Evolutionary conservation across 1,140 invertebrate genomes (phyloP).

Genomic region (Archivesica marissinica): DNA sequence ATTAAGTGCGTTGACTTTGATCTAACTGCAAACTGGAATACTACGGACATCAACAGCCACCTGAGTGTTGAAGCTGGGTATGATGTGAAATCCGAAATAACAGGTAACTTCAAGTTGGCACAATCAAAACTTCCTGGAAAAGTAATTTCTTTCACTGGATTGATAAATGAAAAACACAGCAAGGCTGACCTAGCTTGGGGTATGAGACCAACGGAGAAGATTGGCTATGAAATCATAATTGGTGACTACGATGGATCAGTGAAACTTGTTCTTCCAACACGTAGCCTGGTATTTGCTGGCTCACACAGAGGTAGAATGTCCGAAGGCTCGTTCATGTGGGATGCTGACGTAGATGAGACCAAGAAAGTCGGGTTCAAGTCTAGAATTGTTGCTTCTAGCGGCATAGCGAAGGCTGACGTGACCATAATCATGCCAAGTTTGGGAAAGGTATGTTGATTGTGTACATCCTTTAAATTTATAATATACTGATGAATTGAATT

Average conservation of each 20-base stretch:
- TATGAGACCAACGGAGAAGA: background rate
- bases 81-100: conserved; percentile 9
- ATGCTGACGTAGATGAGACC: conserved; percentile 72
- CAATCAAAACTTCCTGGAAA: background rate
- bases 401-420: conserved; percentile 64
- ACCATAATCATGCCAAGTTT: conserved; percentile 68
- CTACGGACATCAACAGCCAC: conserved; percentile 57
- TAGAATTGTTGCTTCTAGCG: conserved; percentile 40
- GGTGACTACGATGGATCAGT: background rate
- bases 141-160: background rate
- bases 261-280: conserved; percentile 22
- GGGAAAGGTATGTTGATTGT: conserved; percentile 67
- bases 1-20: conserved; percentile 36
- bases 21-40: conserved; percentile 67
- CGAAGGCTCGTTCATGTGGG: conserved; percentile 71
- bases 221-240: conserved; percentile 34
- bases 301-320: background rate
- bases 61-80: conserved; percentile 49
- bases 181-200: conserved; percentile 29
- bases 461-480: background rate
- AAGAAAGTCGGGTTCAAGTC: conserved; percentile 71
- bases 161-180: conserved; percentile 3
- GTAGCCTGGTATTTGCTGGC: conserved; percentile 3
- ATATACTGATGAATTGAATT: no score
- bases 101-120: background rate